These are phyloP conservation scores for Actinemys pallida DNA, from an alignment of 2,113 vertebrate species.

Conservation along the genomic window DNA sequence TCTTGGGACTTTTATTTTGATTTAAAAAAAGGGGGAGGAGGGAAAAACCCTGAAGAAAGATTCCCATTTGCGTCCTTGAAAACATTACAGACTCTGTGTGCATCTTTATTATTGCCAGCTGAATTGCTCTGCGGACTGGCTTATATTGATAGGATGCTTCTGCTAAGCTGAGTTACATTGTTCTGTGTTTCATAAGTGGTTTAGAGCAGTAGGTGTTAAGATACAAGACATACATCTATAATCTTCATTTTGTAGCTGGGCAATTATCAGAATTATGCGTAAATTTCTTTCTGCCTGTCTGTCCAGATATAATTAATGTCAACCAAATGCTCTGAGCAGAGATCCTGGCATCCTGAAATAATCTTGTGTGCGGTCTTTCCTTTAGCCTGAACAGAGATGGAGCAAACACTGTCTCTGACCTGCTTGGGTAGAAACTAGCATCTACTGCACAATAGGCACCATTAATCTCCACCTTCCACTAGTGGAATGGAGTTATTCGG, in stretches of 20 bases:
- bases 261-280: not conserved
- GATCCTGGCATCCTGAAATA: slow-evolving; percentile 53
- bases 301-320: slow-evolving; percentile 48
- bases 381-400: slow-evolving; percentile 45
- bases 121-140: not conserved
- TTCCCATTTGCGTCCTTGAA: fast-evolving
- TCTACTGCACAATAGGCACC: slow-evolving; percentile 25
- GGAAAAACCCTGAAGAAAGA: not conserved
- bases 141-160: fast-evolving
- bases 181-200: not conserved
- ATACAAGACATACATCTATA: not conserved
- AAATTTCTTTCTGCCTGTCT: not conserved
- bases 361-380: slow-evolving; percentile 54
- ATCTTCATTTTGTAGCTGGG: not conserved
- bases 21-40: not conserved
- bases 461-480: not conserved
- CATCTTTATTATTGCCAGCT: not conserved
- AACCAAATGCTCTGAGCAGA: slow-evolving; percentile 43
- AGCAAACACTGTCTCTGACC: slow-evolving; percentile 50
- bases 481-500: not conserved
- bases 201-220: not conserved
- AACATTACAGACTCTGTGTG: not conserved
- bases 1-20: not conserved
- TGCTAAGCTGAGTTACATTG: fast-evolving
- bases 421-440: slow-evolving; percentile 36